A percentile compares a stretch with the other conserved stretches of the same genome.
Evolutionary conservation across 2,113 vertebrate species (phyloP).

Genomic region (Osmerus eperlanus): DNA sequence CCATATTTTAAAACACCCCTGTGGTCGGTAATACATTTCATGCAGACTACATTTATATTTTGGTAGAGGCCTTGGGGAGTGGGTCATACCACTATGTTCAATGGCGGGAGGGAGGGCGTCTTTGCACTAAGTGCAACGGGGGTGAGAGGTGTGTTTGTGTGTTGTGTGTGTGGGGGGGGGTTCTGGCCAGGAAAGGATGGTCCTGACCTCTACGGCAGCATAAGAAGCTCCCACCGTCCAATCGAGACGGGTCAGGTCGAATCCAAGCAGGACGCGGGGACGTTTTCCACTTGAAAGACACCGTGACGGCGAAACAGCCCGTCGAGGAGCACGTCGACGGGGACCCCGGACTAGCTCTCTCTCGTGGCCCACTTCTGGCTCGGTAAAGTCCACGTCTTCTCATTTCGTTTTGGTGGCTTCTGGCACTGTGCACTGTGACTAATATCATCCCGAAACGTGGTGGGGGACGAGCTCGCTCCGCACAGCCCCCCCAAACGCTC

Average conservation of each 20-base stretch:
- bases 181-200: neutral
- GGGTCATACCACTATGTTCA: slow-evolving; percentile 5
- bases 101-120: neutral
- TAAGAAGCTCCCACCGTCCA: neutral
- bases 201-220: neutral
- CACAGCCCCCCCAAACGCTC: too few species aligned
- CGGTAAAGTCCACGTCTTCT: slow-evolving; percentile 33
- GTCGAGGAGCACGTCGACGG: too few species aligned
- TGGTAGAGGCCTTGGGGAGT: slow-evolving; percentile 17
- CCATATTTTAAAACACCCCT: slow-evolving; percentile 30
- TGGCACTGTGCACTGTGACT: slow-evolving; percentile 28
- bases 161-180: neutral
- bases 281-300: too few species aligned
- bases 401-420: slow-evolving; percentile 35
- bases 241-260: too few species aligned
- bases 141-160: neutral
- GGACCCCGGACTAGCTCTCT: too few species aligned
- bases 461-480: neutral
- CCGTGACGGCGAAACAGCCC: too few species aligned
- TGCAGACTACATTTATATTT: slow-evolving; percentile 32
- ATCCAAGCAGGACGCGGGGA: too few species aligned
- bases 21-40: slow-evolving; percentile 37
- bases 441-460: slow-evolving; percentile 24
- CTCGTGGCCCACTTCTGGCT: neutral
- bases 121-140: slow-evolving; percentile 11